Evolutionary conservation across 2,797 vertebrate genomes (phyloP), one percentile per base, ranked within the genome.

Genomic region (Siniperca scherzeri): DNA sequence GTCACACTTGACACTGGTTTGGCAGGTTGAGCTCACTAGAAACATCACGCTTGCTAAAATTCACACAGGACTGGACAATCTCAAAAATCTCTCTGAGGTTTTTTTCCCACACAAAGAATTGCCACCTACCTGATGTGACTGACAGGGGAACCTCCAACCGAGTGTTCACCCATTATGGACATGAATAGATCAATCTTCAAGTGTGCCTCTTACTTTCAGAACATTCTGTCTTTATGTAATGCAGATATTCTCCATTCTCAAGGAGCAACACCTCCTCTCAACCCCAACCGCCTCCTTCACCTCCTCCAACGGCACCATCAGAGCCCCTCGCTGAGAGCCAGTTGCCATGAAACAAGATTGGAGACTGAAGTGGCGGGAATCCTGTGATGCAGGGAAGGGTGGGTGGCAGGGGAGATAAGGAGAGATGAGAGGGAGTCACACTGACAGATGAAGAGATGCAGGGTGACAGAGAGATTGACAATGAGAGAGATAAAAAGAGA

Each of bases 331-430:
- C 74, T 88, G 80, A 86, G 75, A 85, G 60, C 52, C 78, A 86
- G 77, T 80, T 82, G 75, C 87, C 60, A 53, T 88, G 91, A 92
- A 90, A 89, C 86, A 78, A 79, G 86, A 90, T 77, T 83, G 74
- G 73, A 69, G 72, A 72, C 22, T 57, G 74, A 71, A 81, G 70
- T 87, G 84, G 86, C 66, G 82, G 90, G 89, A 92, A 88, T 60
- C 68, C 73, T 57, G 67, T 56, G 81, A 77, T 75, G 52, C 69
- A 70, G 52, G 72, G 70, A 64, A n/a, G 61, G 57, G 69, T 2
- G 46, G 44, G 53, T n/a, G 27, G 16, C 12, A 3, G 36, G 33
- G 36, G 53, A 55, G 55, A 36, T 1, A 9, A 7, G 52, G 65
- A 52, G 50, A 67, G 57, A 69, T 57, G 60, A 83, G 65, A 79